These are phyloP conservation scores for Microplitis mediator DNA, from an alignment of 1,140 invertebrate genomes.

Conservation along the genomic window DNA sequence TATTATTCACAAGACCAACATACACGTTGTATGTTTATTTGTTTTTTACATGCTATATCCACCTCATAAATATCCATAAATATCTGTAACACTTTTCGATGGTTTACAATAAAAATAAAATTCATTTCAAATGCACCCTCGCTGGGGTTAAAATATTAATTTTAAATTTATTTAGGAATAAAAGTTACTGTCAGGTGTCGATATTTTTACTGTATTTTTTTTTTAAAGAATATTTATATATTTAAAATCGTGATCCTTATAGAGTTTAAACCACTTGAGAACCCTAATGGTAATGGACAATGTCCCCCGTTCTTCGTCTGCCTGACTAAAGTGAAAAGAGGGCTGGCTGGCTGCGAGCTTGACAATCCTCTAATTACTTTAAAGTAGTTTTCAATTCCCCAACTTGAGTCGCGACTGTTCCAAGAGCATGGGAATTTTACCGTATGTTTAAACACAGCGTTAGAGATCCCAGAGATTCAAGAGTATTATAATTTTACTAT, in stretches of 20 bases:
- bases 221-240: not conserved
- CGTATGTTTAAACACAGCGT: conserved; percentile 6
- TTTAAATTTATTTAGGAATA: too few species aligned
- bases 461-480: not conserved
- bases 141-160: too few species aligned
- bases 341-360: conserved; percentile 39
- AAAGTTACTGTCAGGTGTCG: too few species aligned
- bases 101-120: too few species aligned
- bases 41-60: too few species aligned
- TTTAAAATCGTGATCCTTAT: not conserved
- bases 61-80: too few species aligned
- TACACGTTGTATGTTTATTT: too few species aligned
- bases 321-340: conserved; percentile 2
- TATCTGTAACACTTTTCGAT: too few species aligned
- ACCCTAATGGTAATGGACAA: conserved; percentile 55
- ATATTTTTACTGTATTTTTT: not conserved
- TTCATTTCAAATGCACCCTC: too few species aligned
- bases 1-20: too few species aligned
- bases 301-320: not conserved
- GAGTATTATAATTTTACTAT: conserved; percentile 6
- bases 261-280: conserved; percentile 39
- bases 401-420: conserved; percentile 32
- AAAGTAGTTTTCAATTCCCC: conserved; percentile 59
- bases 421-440: conserved; percentile 32
- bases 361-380: conserved; percentile 62